A percentile compares a stretch with the other conserved stretches of the same genome.
phyloP scores from a whole-genome alignment of 1,140 invertebrate genomes.

The Drosophila virilis region DNA sequence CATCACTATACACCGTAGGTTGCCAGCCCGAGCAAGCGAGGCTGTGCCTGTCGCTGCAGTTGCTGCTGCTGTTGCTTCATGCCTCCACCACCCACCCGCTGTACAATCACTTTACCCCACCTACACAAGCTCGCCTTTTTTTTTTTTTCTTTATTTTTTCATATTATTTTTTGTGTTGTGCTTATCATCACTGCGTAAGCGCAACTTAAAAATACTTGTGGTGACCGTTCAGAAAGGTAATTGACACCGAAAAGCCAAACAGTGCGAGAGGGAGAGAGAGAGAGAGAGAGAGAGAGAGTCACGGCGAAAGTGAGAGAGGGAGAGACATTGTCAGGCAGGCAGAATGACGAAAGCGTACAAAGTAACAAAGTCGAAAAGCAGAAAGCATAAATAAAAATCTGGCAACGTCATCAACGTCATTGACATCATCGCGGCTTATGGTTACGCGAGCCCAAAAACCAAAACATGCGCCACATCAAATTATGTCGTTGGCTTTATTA shows the following conservation, averaged over 20 bases:
- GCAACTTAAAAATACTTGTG: constrained; percentile 50
- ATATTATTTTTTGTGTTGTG: constrained; percentile 12
- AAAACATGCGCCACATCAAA: constrained; percentile 43
- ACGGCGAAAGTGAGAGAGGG: neutral
- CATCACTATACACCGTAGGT: constrained; percentile 5
- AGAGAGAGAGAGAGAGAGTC: neutral
- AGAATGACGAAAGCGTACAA: constrained; percentile 15
- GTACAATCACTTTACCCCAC: constrained; percentile 7
- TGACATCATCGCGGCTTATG: constrained; percentile 43
- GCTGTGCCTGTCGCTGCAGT: constrained; percentile 4
- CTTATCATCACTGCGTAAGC: constrained; percentile 43
- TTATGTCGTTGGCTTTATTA: constrained; percentile 14
- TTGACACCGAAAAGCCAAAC: constrained; percentile 38
- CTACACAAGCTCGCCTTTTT: neutral
- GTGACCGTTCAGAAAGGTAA: constrained; percentile 39
- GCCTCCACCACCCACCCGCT: neutral
- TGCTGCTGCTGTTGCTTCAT: neutral
- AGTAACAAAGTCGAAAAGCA: constrained; percentile 20
- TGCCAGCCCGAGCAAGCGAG: constrained; percentile 8
- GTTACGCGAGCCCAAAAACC: constrained; percentile 9
- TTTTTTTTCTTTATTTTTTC: constrained; percentile 2
- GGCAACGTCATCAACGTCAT: constrained; percentile 50
- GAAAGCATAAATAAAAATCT: constrained; percentile 37
- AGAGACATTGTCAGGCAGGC: neutral
- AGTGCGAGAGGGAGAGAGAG: neutral